phyloP scores from a whole-genome alignment of 2,888 invertebrate species.

The Cephus nigrinus region DNA sequence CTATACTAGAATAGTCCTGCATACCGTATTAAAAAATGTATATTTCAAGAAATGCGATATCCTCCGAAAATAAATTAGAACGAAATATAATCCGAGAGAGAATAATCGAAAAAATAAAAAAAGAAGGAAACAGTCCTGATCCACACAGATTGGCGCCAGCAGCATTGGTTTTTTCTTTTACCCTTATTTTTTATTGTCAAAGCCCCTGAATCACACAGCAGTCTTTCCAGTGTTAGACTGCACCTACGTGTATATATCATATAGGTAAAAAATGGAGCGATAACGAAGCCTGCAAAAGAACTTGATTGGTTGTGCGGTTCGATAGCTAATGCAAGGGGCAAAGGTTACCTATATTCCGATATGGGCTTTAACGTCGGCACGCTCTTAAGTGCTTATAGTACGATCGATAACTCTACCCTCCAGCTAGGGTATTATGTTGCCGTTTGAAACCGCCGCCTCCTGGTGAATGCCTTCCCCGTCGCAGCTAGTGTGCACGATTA shows the following conservation, averaged over 20 bases:
- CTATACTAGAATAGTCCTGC: neutral
- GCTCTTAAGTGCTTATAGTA: constrained; percentile 18
- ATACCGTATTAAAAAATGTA: neutral
- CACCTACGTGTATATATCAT: neutral
- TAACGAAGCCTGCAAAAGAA: neutral
- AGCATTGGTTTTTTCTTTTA: neutral
- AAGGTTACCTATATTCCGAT: constrained; percentile 21
- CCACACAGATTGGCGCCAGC: neutral
- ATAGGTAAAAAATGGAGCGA: neutral
- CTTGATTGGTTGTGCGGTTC: constrained; percentile 1
- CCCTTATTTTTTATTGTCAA: neutral
- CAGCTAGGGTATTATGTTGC: constrained; percentile 3
- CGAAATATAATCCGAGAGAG: too few relatives aligned
- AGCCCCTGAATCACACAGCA: neutral
- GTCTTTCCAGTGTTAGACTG: neutral
- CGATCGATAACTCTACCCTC: constrained; percentile 18
- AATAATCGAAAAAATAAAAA: too few relatives aligned
- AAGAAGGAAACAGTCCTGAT: neutral
- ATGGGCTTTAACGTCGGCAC: constrained; percentile 23
- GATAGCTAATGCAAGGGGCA: constrained; percentile 4
- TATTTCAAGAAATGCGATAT: too few relatives aligned
- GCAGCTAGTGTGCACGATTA: neutral
- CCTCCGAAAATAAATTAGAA: too few relatives aligned
- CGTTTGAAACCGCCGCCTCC: neutral
- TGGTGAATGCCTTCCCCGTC: neutral